phyloP scores from a whole-genome alignment of 2,113 vertebrate species.

The Agapornis roseicollis region DNA sequence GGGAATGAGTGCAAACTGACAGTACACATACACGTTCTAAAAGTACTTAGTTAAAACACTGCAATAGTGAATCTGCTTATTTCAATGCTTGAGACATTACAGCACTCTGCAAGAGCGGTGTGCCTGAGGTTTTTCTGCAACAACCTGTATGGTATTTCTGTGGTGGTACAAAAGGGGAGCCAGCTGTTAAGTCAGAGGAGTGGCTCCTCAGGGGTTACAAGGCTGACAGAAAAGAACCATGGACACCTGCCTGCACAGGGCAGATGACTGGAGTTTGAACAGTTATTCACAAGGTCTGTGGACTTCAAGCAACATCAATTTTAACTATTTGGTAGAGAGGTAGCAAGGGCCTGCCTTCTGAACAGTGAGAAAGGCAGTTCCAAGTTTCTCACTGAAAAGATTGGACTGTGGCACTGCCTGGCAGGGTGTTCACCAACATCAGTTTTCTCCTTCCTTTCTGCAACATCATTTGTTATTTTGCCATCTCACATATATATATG shows the following conservation, averaged over 20 bases:
- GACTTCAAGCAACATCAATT: not conserved
- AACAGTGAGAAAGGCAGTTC: not conserved
- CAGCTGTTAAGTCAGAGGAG: not conserved
- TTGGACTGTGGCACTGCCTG: not conserved
- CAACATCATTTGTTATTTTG: not conserved
- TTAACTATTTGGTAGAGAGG: not conserved
- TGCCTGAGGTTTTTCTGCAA: not conserved
- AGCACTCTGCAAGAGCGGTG: not conserved
- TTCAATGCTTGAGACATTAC: not conserved
- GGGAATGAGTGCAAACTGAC: not conserved
- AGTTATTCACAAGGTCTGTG: not conserved
- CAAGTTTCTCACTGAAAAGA: not conserved
- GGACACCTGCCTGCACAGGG: not conserved
- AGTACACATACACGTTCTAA: not conserved
- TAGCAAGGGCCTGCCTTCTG: not conserved
- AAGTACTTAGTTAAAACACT: not conserved
- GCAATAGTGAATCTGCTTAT: not conserved
- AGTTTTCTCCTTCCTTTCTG: not conserved
- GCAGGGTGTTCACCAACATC: not conserved
- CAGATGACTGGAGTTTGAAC: not conserved
- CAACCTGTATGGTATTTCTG: not conserved
- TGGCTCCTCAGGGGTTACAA: not conserved
- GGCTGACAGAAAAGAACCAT: not conserved
- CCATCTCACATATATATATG: rapidly evolving
- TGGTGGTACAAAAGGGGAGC: not conserved